A percentile compares a stretch with the other conserved stretches of the same genome.
Conservation (phyloP, 2,797 vertebrate species). For the Sorex maritimensis region DNA sequence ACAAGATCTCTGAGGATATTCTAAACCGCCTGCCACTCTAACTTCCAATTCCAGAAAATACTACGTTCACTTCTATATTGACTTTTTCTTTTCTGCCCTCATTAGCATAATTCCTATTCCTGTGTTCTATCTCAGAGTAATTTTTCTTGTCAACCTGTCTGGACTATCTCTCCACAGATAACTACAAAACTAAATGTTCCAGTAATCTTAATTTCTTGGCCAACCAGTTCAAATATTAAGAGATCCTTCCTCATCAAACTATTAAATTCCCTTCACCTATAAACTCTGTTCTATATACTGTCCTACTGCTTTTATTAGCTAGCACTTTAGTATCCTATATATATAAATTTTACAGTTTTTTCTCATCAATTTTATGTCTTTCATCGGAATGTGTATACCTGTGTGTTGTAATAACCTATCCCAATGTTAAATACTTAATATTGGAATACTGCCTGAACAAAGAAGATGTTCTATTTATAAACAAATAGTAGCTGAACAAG, state of each 20-base stretch:
- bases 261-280: background rate
- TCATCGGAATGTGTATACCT: background rate
- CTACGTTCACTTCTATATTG: background rate
- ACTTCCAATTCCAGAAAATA: background rate
- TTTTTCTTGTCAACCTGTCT: background rate
- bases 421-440: background rate
- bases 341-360: constrained; percentile 19
- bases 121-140: background rate
- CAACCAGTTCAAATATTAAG: constrained; percentile 34
- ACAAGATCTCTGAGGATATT: background rate
- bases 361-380: background rate
- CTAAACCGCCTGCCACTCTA: background rate
- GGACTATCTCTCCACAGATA: background rate
- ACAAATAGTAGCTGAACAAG: constrained; percentile 37
- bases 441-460: background rate
- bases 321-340: background rate
- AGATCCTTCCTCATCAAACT: background rate
- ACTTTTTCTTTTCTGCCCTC: background rate
- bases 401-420: background rate
- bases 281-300: background rate
- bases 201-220: constrained; percentile 39
- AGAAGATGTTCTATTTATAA: background rate
- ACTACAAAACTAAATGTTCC: background rate
- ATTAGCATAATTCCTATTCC: background rate
- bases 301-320: background rate